These are phyloP conservation scores for Venustaconcha ellipsiformis DNA, from an alignment of 1,140 invertebrate genomes.

Conservation along the genomic window DNA sequence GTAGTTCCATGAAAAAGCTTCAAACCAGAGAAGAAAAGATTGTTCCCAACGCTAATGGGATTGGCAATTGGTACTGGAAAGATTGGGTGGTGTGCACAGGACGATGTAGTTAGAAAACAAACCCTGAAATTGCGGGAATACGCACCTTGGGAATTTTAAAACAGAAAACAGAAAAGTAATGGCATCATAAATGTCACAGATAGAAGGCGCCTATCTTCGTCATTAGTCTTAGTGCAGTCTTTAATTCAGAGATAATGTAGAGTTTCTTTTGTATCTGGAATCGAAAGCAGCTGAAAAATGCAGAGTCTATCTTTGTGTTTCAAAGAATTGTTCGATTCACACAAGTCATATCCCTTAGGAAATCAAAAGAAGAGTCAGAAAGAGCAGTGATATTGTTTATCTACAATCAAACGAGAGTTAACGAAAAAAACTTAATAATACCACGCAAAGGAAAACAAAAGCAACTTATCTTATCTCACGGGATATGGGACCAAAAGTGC, in stretches of 20 bases:
- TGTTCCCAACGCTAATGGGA: not conserved
- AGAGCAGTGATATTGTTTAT: too few species aligned
- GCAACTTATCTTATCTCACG: too few species aligned
- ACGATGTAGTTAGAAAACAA: slow-evolving; percentile 1
- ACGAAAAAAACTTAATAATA: too few species aligned
- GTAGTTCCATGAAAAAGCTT: not conserved
- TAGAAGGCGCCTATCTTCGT: slow-evolving; percentile 9
- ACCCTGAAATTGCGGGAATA: not conserved
- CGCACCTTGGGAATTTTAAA: not conserved
- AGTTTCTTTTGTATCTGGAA: slow-evolving; percentile 30
- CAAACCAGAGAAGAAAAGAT: not conserved
- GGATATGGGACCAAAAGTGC: too few species aligned
- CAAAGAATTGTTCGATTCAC: too few species aligned
- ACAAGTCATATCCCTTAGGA: too few species aligned
- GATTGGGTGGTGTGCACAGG: too few species aligned
- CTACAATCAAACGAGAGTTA: too few species aligned
- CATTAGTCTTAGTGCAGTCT: slow-evolving; percentile 34
- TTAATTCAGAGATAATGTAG: slow-evolving; percentile 36
- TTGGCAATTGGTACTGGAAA: not conserved
- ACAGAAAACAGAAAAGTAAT: slow-evolving; percentile 3
- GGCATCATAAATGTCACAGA: slow-evolving; percentile 7
- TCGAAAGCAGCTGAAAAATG: not conserved
- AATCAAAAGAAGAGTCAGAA: too few species aligned
- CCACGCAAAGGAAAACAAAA: too few species aligned
- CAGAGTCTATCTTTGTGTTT: too few species aligned